Evolutionary conservation across 2,113 vertebrate genomes (phyloP), one percentile per base, ranked within the genome.

Genomic region (Bos javanicus): DNA sequence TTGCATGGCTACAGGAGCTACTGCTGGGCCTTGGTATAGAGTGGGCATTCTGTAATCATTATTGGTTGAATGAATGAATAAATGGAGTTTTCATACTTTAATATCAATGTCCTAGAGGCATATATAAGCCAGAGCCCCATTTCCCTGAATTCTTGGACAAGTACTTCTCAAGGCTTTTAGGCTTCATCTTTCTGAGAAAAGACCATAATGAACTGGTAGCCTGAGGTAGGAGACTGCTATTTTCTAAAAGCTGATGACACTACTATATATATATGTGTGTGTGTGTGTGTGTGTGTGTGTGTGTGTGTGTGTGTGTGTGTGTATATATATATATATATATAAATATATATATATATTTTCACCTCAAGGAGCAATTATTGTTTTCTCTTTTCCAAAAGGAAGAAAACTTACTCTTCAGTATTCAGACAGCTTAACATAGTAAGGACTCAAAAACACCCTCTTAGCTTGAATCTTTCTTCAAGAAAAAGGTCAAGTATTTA

Each of bases 301-400:
- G 4, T 39, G 39, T 39, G 39, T 39, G 39, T 39, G 39, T 39
- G 39, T 39, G 39, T 39, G 39, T 39, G 4, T 39, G 4, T 39
- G 4, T 39, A 4, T 39, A 39, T 39, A 39, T 39, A 39, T 39
- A 39, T 39, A 39, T 39, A 39, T 4, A 39, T 4, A 39, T 39
- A 39, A 1, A 2, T n/a, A 5, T 80, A 28, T 50, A 2, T 78
- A 26, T 80, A 33, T n/a, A 48, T 62, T 48, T 71, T 52, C 43
- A 83, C 19, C 36, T 76, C 78, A 80, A 80, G 33, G 39, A 76
- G 21, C 39, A 26, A 15, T 76, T 50, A 25, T 39, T 91, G 15
- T 90, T 94, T 76, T 54, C 46, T 86, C 5, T 87, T 89, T 59
- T 87, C 57, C 28, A 21, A 90, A 96, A 92, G 52, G 39, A 82